Evolutionary conservation across 2,797 vertebrate species (phyloP), one percentile per base, ranked within the genome.

Genomic region (Yasuhikotakia modesta): DNA sequence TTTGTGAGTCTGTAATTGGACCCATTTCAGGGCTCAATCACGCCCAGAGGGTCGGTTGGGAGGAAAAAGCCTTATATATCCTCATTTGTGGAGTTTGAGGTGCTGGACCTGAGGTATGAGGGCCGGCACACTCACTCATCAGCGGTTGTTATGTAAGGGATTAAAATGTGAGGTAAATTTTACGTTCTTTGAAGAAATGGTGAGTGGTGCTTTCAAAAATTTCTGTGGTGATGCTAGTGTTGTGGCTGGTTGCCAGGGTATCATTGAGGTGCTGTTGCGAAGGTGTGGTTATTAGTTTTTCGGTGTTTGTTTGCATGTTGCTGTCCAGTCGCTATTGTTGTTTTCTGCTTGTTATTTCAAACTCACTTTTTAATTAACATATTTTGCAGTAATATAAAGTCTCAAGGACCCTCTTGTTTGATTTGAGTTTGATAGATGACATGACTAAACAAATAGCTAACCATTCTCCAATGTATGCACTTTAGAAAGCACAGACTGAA

Each of bases 1-100:
- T 79, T 79, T 81, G 73, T 57, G 70, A 35, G 65, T 68, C 73
- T 76, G 72, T 70, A 85, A 81, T 80, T 80, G 71, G 81, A 68
- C 67, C 70, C 76, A 78, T 84, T 83, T 84, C 57, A 76, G 72
- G 45, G 53, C 63, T 71, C 64, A 70, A 64, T 76, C 50, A 35
- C 63, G 19, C 53, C 21, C 55, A 69, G n/a, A 74, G 70, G 30
- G 66, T 70, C 35, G 57, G n/a, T 48, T 66, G 71, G 24, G 53
- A 50, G n/a, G n/a, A 70, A 67, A 67, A 35, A 24, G 67, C 35
- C 35, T 78, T 50, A 53, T 24, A 70, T 21, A 39, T 68, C 19
- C 22, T 60, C 43, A 57, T 70, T 71, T 48, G 16, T 71, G 58
- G 10, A 64, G 32, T 19, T 46, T 35, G 53, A 60, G 65, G 55